phyloP scores from a whole-genome alignment of 2,888 invertebrate genomes.

The Rhimphoctona megacephalus region DNA sequence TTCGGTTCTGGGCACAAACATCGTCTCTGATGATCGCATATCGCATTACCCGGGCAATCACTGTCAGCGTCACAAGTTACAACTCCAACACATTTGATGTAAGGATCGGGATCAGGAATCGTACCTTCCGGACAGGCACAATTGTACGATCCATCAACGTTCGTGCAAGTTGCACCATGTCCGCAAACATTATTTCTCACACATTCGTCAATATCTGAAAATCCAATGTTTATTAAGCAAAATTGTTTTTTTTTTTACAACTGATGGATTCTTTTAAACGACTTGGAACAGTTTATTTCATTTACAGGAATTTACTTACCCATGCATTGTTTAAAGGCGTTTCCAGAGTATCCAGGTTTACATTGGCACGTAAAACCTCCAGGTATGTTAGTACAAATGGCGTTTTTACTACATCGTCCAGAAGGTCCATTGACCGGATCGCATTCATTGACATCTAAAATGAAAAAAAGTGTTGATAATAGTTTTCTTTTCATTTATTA shows the following conservation, averaged over 20 bases:
- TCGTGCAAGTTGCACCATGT: slow-evolving; percentile 92
- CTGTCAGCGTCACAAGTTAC: slow-evolving; percentile 91
- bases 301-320: slow-evolving; percentile 79
- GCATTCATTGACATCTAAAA: slow-evolving; percentile 95
- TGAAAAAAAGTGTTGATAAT: slow-evolving; percentile 35
- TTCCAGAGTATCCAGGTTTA: slow-evolving; percentile 94
- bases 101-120: slow-evolving; percentile 93
- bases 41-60: slow-evolving; percentile 95
- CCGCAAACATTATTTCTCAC: slow-evolving; percentile 90
- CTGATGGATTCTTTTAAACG: not conserved
- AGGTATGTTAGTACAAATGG: slow-evolving; percentile 92
- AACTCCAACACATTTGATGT: slow-evolving; percentile 92
- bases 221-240: slow-evolving; percentile 15
- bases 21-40: slow-evolving; percentile 91
- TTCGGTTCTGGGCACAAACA: slow-evolving; percentile 97
- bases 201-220: slow-evolving; percentile 93
- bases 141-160: slow-evolving; percentile 91
- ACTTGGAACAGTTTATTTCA: not conserved
- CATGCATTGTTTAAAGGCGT: slow-evolving; percentile 92
- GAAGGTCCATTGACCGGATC: slow-evolving; percentile 91
- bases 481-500: not conserved
- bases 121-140: slow-evolving; percentile 94
- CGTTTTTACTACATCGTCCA: slow-evolving; percentile 94
- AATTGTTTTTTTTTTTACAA: not conserved
- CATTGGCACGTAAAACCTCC: slow-evolving; percentile 94